Evolutionary conservation across 1,140 invertebrate species (phyloP), one percentile per base, ranked within the genome.

Genomic region (Diorhabda sublineata): DNA sequence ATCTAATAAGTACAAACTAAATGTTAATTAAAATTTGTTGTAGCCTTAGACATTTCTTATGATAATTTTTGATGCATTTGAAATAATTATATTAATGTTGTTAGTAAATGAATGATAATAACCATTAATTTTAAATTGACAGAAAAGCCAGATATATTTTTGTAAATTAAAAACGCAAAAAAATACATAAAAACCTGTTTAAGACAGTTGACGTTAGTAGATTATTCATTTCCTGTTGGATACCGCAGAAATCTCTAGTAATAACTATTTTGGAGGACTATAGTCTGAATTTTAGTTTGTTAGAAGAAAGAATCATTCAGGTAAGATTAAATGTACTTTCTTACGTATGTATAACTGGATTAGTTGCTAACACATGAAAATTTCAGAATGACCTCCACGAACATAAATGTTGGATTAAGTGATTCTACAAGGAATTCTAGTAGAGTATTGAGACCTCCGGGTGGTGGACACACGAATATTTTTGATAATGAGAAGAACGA

Each of bases 401-500:
- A 73, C 47, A 71, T 79, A 63, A 74, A 74, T 59, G 59, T 69
- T 59, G 79, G 79, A 42, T 66, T 78, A 47, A 6, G 4, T 11
- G 73, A 74, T 3, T 73, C 69, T 42, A 60, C 63, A n/a, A 75
- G 76, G 45, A 80, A 71, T 58, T 80, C 79, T 1, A 80, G 78
- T 70, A 74, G 77, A 47, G 77, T 80, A 9, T 61, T 81, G 57
- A 78, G 74, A 72, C 80, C 79, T 6, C 80, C 79, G 64, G 80
- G 80, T 64, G 80, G 80, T 63, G 77, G 78, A 2, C 77, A 81
- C 68, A 77, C 76, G 9, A 75, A 80, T 66, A 76, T 81, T 63
- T 78, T 81, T 67, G 80, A 77, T 8, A 4, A 45, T 11, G 71
- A 66, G 8, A 52, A 66, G 43, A 70, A 71, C 6, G 63, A 68